Evolutionary conservation across 2,888 invertebrate species (phyloP).

Genomic region (Drosophila austrosaltans): DNA sequence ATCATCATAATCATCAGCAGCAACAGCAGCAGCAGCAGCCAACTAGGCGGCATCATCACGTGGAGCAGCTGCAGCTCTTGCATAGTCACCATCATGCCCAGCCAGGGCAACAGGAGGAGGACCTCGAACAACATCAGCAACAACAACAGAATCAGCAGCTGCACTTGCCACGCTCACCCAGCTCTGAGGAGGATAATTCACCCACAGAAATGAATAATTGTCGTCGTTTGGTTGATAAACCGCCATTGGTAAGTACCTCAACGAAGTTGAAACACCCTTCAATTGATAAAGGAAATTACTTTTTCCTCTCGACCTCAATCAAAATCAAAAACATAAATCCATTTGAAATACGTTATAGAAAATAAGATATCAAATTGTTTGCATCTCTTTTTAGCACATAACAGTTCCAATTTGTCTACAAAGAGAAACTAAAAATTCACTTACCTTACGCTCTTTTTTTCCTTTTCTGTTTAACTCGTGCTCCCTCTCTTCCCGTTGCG

Average conservation of each 20-base stretch:
- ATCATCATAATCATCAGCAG: conserved; percentile 31
- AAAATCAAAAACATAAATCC: not conserved
- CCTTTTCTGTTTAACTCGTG: not conserved
- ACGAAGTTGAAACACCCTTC: conserved; percentile 1
- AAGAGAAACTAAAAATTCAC: not conserved
- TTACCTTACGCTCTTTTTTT: too few species aligned
- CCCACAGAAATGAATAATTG: conserved; percentile 94
- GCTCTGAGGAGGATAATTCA: conserved; percentile 94
- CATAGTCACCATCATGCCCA: conserved; percentile 63
- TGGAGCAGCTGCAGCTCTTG: conserved; percentile 72
- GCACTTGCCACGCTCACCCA: conserved; percentile 83
- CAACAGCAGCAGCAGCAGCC: conserved; percentile 26
- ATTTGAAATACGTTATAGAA: not conserved
- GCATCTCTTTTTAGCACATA: not conserved
- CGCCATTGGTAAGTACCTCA: conserved; percentile 86
- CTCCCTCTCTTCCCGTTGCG: not conserved
- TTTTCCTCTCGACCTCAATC: too few species aligned
- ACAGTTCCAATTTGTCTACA: not conserved
- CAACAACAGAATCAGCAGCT: conserved; percentile 46
- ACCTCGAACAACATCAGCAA: conserved; percentile 34
- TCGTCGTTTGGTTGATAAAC: conserved; percentile 91
- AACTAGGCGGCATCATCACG: conserved; percentile 43
- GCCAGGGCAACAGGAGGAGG: conserved; percentile 29
- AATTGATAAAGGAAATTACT: not conserved
- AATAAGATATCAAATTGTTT: not conserved